Conservation (phyloP, 2,113 vertebrate genomes). For the Hylia prasina region DNA sequence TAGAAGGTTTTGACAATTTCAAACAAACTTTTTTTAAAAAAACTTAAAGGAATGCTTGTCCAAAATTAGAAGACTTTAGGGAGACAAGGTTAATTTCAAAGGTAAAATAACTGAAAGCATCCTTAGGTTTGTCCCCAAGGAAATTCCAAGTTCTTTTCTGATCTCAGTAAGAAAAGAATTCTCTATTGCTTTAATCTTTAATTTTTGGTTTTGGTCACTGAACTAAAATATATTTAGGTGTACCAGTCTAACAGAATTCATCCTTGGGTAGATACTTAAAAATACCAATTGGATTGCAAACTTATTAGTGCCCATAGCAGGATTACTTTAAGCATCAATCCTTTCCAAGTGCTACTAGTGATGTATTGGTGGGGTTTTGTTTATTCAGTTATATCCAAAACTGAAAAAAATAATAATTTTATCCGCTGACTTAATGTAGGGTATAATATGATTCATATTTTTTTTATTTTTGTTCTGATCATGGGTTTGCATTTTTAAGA, state of each 20-base stretch:
- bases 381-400: neutral
- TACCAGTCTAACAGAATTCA: neutral
- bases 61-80: neutral
- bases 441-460: neutral
- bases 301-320: neutral
- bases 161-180: neutral
- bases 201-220: neutral
- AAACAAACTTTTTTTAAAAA: rapidly evolving
- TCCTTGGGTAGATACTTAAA: neutral
- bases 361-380: neutral
- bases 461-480: neutral
- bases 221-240: neutral
- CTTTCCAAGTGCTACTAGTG: neutral
- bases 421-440: neutral
- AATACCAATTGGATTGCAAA: neutral
- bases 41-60: neutral
- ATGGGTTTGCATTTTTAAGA: neutral
- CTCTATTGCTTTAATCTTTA: neutral
- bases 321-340: neutral
- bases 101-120: neutral
- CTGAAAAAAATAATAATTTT: neutral
- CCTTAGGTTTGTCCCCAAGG: neutral
- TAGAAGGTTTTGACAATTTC: neutral
- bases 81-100: neutral
- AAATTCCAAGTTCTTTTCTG: neutral